A percentile compares a stretch with the other conserved stretches of the same genome.
phyloP scores from a whole-genome alignment of 2,113 vertebrate species.

The Albula goreensis region DNA sequence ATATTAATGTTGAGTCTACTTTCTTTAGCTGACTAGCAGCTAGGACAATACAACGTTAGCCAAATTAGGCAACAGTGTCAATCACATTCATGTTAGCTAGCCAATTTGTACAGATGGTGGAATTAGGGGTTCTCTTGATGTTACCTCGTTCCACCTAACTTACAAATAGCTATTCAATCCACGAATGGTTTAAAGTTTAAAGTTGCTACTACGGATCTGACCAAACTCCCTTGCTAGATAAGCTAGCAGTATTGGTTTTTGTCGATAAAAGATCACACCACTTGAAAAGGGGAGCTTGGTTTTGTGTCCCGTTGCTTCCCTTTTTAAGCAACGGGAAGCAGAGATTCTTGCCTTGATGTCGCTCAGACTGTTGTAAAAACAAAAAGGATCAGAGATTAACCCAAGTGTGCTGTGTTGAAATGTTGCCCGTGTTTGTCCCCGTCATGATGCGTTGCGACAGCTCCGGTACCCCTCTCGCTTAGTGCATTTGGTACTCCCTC shows the following conservation, averaged over 20 bases:
- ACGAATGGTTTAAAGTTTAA: too few relatives aligned
- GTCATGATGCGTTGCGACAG: background rate
- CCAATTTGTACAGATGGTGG: background rate
- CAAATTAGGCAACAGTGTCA: background rate
- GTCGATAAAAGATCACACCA: constrained; percentile 34
- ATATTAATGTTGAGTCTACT: too few relatives aligned
- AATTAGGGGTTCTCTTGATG: background rate
- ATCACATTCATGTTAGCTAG: background rate
- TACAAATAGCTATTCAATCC: too few relatives aligned
- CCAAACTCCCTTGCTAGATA: background rate
- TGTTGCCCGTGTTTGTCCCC: background rate
- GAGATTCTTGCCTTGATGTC: background rate
- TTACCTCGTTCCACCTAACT: background rate
- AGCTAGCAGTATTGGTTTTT: constrained; percentile 6
- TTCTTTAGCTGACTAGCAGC: too few relatives aligned
- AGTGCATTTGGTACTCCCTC: background rate
- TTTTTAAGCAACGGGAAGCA: background rate
- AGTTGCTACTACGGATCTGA: background rate
- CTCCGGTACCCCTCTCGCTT: background rate
- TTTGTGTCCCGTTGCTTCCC: background rate
- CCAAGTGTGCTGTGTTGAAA: background rate
- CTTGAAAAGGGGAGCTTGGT: background rate
- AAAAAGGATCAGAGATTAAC: background rate
- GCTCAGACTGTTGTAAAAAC: too few relatives aligned
- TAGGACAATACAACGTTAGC: background rate